These are phyloP conservation scores for Diabrotica virgifera DNA, from an alignment of 1,140 invertebrate species.

Conservation along the genomic window DNA sequence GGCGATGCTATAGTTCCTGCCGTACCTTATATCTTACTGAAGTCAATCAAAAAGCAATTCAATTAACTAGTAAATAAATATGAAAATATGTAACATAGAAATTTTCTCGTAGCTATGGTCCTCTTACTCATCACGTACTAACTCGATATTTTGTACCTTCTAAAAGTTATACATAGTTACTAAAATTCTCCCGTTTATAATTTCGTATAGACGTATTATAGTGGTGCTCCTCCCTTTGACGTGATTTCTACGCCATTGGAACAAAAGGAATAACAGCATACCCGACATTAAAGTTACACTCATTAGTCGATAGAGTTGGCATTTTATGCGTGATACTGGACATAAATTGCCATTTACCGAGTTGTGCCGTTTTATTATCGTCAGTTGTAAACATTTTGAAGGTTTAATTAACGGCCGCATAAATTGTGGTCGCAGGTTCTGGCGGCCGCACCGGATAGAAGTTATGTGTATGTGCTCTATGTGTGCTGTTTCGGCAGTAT, in stretches of 20 bases:
- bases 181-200: too few relatives aligned
- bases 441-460: conserved; percentile 4
- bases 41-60: too few relatives aligned
- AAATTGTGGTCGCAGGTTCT: conserved; percentile 19
- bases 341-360: conserved; percentile 24
- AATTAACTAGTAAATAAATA: too few relatives aligned
- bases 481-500: not conserved
- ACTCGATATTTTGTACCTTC: too few relatives aligned
- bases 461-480: conserved; percentile 4
- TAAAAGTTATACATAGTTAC: too few relatives aligned
- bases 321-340: conserved; percentile 21
- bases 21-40: too few relatives aligned
- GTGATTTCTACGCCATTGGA: not conserved
- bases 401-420: conserved; percentile 33
- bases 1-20: too few relatives aligned
- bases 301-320: conserved; percentile 15
- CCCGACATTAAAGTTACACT: conserved; percentile 19
- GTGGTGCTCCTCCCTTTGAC: too few relatives aligned
- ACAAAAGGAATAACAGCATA: not conserved
- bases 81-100: too few relatives aligned
- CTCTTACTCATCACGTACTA: too few relatives aligned
- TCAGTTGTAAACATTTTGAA: conserved; percentile 30
- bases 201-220: too few relatives aligned
- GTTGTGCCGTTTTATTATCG: conserved; percentile 25
- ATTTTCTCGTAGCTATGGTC: too few relatives aligned